Evolutionary conservation across 2,888 invertebrate genomes (phyloP), one percentile per base, ranked within the genome.

Genomic region (Hanleya hanleyi): DNA sequence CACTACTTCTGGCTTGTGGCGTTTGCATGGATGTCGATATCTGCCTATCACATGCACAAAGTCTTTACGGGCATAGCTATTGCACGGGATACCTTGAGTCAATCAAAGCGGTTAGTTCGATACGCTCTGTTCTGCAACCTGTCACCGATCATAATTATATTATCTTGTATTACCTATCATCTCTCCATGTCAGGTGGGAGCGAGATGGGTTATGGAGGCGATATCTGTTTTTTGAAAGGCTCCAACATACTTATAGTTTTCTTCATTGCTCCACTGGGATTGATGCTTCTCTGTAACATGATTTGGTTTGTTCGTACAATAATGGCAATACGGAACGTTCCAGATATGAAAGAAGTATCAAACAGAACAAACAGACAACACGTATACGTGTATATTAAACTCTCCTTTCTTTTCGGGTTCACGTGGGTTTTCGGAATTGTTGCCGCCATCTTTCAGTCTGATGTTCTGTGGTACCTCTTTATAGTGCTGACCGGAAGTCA

Each of bases 391-490:
- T 71, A 68, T 29, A 61, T 68, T n/a, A 71, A 71, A 47, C 61
- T 71, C n/a, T 57, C 71, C 33, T 32, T 71, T 0, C 49, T 71
- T 51, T 38, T 71, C 38, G 71, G 71, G 1, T 38, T 71, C 12
- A 62, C 67, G n/a, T 71, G 71, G 71, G 68, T 68, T 4, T 38
- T 71, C 12, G 71, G 61, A 5, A 66, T 71, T 35, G 22, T 71
- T 18, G 67, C 67, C 3, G 38, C 41, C 7, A 22, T 61, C 3
- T 12, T 67, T 1, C 67, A 68, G 22, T 66, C 67, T 37, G 29
- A 36, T 29, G 62, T 61, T 18, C 37, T 71, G 12, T 57, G 67
- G 67, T 71, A 71, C 35, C 29, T 67, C 3, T 71, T 71, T 38
- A 51, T 67, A 7, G 29, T 71, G 12, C 22, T 68, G n/a, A 71